A percentile compares a stretch with the other conserved stretches of the same genome.
phyloP scores from a whole-genome alignment of 2,797 vertebrate genomes.

The Diceros bicornis region DNA sequence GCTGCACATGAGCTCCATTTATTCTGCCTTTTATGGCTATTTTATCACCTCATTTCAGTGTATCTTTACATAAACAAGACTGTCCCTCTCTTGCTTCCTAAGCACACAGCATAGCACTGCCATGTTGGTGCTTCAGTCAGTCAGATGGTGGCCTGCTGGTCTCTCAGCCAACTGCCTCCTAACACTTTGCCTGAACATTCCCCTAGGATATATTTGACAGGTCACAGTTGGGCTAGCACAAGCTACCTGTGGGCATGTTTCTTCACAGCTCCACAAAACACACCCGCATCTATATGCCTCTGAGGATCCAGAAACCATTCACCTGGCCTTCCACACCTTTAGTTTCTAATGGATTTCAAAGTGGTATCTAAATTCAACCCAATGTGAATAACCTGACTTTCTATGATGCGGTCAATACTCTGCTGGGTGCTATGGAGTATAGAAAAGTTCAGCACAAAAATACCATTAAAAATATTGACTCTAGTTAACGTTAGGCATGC shows the following conservation, averaged over 20 bases:
- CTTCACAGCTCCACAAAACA: background rate
- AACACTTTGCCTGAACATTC: background rate
- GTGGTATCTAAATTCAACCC: background rate
- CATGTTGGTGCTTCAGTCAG: background rate
- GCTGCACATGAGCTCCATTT: background rate
- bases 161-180: background rate
- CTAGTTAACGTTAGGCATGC: background rate
- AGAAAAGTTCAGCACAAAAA: conserved; percentile 32
- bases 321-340: background rate
- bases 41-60: background rate
- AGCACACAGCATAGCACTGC: background rate
- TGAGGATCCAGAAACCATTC: background rate
- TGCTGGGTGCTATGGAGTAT: background rate
- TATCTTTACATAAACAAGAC: background rate
- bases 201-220: background rate
- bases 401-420: background rate
- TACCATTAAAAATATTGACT: background rate
- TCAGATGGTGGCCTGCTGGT: background rate
- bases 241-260: background rate
- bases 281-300: background rate
- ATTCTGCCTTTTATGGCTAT: background rate
- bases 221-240: background rate
- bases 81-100: background rate
- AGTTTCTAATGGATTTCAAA: background rate
- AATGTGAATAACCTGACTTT: background rate